Evolutionary conservation across 2,113 vertebrate genomes (phyloP).

Genomic region (Albula goreensis): DNA sequence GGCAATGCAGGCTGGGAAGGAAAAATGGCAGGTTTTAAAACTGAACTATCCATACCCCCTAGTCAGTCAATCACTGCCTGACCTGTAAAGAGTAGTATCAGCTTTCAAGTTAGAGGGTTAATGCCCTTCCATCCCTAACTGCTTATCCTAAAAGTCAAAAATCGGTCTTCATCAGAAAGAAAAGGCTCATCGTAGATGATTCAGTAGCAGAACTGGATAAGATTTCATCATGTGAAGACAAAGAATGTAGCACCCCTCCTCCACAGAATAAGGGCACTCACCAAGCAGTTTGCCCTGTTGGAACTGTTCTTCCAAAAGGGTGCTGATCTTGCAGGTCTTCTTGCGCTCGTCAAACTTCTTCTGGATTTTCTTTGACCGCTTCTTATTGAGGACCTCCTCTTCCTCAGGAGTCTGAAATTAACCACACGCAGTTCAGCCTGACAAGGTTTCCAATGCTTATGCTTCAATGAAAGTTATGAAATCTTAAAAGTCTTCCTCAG

Average conservation of each 20-base stretch:
- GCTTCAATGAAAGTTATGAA: background rate
- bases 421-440: background rate
- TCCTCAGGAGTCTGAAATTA: constrained; percentile 87
- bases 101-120: background rate
- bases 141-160: background rate
- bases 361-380: constrained; percentile 96
- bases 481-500: constrained; percentile 76
- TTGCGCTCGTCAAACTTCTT: constrained; percentile 93
- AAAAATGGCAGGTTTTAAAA: background rate
- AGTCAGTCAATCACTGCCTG: background rate
- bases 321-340: constrained; percentile 89
- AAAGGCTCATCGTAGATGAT: constrained; percentile 59
- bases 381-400: constrained; percentile 95
- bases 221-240: constrained; percentile 72
- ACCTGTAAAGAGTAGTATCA: background rate
- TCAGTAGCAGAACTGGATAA: constrained; percentile 88
- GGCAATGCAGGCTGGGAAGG: constrained; percentile 84
- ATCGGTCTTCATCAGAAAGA: constrained; percentile 69
- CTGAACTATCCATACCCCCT: background rate
- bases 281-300: constrained; percentile 95
- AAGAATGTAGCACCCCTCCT: background rate
- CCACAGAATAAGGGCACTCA: constrained; percentile 59
- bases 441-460: background rate
- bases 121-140: too few relatives aligned
- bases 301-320: constrained; percentile 94